These are phyloP conservation scores for Oryzias curvinotus DNA, from an alignment of 2,113 vertebrate genomes.

Conservation along the genomic window DNA sequence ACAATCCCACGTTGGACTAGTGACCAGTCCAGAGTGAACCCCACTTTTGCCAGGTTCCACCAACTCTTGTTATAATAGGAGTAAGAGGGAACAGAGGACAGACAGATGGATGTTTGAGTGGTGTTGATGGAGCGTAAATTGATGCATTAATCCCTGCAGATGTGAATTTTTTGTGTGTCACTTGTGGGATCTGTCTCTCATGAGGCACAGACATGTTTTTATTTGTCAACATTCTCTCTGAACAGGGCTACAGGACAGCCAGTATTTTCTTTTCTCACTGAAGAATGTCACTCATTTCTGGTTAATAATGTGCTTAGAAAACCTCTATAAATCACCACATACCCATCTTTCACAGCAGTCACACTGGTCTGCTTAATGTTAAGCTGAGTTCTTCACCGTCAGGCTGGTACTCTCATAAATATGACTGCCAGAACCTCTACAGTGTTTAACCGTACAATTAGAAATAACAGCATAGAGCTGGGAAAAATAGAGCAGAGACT, in stretches of 20 bases:
- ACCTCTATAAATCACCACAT: slow-evolving; percentile 47
- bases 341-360: slow-evolving; percentile 23
- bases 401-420: slow-evolving; percentile 18
- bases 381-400: slow-evolving; percentile 6
- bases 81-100: too few relatives aligned
- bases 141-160: slow-evolving; percentile 16
- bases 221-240: slow-evolving; percentile 33
- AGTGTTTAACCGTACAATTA: neutral
- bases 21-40: too few relatives aligned
- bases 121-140: slow-evolving; percentile 11
- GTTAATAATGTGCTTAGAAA: slow-evolving; percentile 33
- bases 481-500: neutral
- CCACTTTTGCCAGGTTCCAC: too few relatives aligned
- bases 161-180: slow-evolving; percentile 44
- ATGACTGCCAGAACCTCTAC: slow-evolving; percentile 9
- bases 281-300: slow-evolving; percentile 52
- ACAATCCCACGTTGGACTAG: too few relatives aligned
- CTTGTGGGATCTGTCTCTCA: slow-evolving; percentile 41
- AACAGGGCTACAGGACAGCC: slow-evolving; percentile 8
- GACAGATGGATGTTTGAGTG: neutral
- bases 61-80: too few relatives aligned
- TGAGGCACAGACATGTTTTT: slow-evolving; percentile 35
- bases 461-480: slow-evolving; percentile 4
- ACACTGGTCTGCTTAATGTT: slow-evolving; percentile 16
- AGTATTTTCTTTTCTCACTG: slow-evolving; percentile 49